Evolutionary conservation across 2,888 invertebrate species (phyloP), one percentile per base, ranked within the genome.

Genomic region (Polymixis flavicincta): DNA sequence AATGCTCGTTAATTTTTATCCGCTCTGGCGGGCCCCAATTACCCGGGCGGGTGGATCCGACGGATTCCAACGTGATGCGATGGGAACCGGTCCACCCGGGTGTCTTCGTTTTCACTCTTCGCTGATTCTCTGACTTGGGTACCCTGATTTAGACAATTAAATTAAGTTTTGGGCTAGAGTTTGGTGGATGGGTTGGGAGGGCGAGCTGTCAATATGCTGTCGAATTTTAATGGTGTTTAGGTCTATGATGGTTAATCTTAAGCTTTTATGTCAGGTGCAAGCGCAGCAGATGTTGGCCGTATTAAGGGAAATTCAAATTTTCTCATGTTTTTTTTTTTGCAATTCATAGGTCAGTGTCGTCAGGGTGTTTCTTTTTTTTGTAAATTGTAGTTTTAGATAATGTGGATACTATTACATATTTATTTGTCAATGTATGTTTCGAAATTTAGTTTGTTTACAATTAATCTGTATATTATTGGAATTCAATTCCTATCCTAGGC

Each of bases 21-120:
- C 92, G 93, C 92, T 91, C 89, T 90, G 90, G 86, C 89, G 89
- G 74, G 85, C 89, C 88, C 92, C 90, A 94, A 94, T 94, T 94
- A 94, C 88, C 87, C 89, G 90, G 88, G 78, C 85, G 90, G 89
- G 85, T 88, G 87, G 80, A 82, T 86, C 78, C 75, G 76, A 83
- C 86, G 82, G 87, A 82, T 82, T 86, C 78, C 75, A 80, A 83
- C 86, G 82, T 84, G 87, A 87, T 81, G 84, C 80, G 86, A 87
- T 91, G 91, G 88, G 91, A 91, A 90, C 87, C 59, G 84, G 84
- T 71, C 85, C 90, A 90, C 82, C 87, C 89, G 86, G 84, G 89
- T 89, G 89, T 90, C 87, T 78, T 84, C 82, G 82, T 87, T 86
- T 87, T 86, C 84, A 82, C 90, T 84, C 87, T 80, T 85, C 85